These are phyloP conservation scores for Nephrotoma flavescens DNA, from an alignment of 2,888 invertebrate species.

Conservation along the genomic window DNA sequence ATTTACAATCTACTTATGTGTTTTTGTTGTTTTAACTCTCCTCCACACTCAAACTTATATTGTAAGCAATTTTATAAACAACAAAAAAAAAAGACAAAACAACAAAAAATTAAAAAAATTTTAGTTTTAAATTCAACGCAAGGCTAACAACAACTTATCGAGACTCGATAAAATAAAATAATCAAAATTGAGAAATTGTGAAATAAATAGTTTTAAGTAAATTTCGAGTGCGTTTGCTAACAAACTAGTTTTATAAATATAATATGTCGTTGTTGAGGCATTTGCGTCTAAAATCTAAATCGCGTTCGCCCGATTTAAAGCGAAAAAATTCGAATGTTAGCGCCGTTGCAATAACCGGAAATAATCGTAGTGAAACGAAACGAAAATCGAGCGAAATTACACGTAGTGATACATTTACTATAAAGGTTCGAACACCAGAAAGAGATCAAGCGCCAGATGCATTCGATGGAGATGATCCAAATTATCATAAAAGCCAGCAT, in stretches of 20 bases:
- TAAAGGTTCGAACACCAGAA: neutral
- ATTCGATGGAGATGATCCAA: neutral
- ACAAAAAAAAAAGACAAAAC: neutral
- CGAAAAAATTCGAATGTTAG: neutral
- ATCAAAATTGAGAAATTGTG: neutral
- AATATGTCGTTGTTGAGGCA: neutral
- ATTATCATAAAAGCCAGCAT: neutral
- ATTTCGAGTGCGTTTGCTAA: neutral
- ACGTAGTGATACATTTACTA: slow-evolving; percentile 2
- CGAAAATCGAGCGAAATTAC: neutral
- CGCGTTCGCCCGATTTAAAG: neutral
- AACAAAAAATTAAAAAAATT: neutral
- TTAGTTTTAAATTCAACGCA: neutral
- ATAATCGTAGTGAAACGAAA: neutral
- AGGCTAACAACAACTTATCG: neutral
- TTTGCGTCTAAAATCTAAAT: neutral
- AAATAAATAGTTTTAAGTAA: neutral
- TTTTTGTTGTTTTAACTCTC: neutral
- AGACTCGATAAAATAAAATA: neutral
- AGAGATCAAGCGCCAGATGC: neutral
- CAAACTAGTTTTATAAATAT: neutral
- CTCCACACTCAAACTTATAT: neutral
- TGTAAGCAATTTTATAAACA: neutral
- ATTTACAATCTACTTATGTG: neutral
- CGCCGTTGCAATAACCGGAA: neutral